phyloP scores from a whole-genome alignment of 2,888 invertebrate species.

The Parelbella ahira region DNA sequence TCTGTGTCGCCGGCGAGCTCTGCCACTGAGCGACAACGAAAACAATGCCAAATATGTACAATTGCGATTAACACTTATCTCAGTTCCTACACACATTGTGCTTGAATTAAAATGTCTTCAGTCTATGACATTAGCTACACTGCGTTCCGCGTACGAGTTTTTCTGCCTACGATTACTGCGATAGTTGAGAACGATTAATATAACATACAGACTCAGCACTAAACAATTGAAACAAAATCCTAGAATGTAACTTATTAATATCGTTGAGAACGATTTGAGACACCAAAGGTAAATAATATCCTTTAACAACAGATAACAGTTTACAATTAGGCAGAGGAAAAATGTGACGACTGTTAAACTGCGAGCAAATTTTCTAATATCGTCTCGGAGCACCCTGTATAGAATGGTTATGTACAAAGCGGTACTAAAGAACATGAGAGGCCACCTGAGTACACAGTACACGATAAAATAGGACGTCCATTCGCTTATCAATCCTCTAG shows the following conservation, averaged over 20 bases:
- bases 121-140: conserved; percentile 26
- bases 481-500: conserved; percentile 35
- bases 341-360: conserved; percentile 63
- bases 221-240: conserved; percentile 58
- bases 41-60: too few species aligned
- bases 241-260: conserved; percentile 48
- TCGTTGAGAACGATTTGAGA: conserved; percentile 41
- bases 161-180: conserved; percentile 44
- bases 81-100: too few species aligned
- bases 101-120: conserved; percentile 11
- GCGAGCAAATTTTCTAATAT: conserved; percentile 58
- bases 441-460: conserved; percentile 61
- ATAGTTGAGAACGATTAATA: conserved; percentile 51
- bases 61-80: too few species aligned
- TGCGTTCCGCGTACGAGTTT: conserved; percentile 37
- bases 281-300: conserved; percentile 61
- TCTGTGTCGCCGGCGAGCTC: conserved; percentile 10
- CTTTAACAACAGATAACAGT: conserved; percentile 58
- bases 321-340: conserved; percentile 59
- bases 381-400: conserved; percentile 53
- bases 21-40: too few species aligned
- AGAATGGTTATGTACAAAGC: conserved; percentile 52
- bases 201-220: conserved; percentile 52
- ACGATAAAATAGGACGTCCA: conserved; percentile 51
- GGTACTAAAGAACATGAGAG: conserved; percentile 58